phyloP scores from a whole-genome alignment of 2,888 invertebrate species.

The Tinea trinotella region DNA sequence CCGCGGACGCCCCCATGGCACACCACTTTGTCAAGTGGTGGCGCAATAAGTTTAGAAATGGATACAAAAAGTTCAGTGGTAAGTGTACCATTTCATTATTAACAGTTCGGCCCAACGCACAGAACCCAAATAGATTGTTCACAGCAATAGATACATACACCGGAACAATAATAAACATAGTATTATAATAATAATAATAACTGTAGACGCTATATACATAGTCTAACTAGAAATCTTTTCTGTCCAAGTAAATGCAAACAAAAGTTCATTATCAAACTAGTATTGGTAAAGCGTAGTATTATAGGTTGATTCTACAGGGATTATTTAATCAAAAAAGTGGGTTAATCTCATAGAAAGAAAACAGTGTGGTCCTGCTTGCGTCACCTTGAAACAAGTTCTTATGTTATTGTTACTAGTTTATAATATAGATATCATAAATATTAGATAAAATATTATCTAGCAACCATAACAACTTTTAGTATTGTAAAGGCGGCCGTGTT shows the following conservation, averaged over 20 bases:
- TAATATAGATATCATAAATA: neutral
- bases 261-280: no score
- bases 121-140: no score
- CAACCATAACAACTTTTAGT: neutral
- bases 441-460: neutral
- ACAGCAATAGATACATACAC: no score
- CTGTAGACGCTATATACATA: no score
- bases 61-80: constrained; percentile 82
- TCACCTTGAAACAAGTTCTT: neutral
- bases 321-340: neutral
- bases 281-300: no score
- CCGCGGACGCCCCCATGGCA: constrained; percentile 77
- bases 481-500: no score
- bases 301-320: no score
- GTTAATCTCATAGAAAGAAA: neutral
- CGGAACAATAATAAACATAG: no score
- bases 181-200: no score
- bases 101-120: no score
- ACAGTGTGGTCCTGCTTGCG: neutral
- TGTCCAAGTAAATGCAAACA: no score
- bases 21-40: constrained; percentile 84
- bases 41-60: constrained; percentile 82
- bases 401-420: neutral
- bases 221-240: no score
- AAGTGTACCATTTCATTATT: constrained; percentile 45